Evolutionary conservation across 2,888 invertebrate genomes (phyloP).

Genomic region (Hedya salicella): DNA sequence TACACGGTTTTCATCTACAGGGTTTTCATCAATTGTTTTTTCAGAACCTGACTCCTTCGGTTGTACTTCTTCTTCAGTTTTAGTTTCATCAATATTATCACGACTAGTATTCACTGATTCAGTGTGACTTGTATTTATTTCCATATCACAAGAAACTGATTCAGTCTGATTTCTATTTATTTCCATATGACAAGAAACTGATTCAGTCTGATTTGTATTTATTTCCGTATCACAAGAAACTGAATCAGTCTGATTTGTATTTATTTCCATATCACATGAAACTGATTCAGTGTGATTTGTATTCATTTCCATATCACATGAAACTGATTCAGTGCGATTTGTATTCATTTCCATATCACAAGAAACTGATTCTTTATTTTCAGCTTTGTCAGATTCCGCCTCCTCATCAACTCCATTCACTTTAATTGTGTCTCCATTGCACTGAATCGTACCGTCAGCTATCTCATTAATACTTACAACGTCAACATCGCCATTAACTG

Average conservation of each 20-base stretch:
- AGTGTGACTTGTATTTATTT: no score
- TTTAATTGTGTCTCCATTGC: constrained; percentile 49
- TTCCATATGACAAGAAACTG: no score
- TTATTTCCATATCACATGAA: no score
- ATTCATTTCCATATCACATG: constrained; percentile 35
- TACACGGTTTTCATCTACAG: constrained; percentile 18
- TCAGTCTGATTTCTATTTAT: no score
- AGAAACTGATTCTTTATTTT: constrained; percentile 26
- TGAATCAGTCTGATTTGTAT: no score
- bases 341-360: constrained; percentile 33
- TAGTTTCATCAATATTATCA: constrained; percentile 43
- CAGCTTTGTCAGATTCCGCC: constrained; percentile 43
- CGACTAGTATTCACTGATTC: constrained; percentile 36
- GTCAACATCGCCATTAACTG: constrained; percentile 64
- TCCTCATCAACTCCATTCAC: constrained; percentile 45
- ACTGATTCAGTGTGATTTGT: constrained; percentile 37
- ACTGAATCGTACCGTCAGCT: constrained; percentile 43
- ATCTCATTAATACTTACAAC: constrained; percentile 56
- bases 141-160: no score
- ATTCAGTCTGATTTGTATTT: no score
- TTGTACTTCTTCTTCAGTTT: constrained; percentile 36
- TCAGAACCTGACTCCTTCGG: constrained; percentile 19
- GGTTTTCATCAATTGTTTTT: constrained; percentile 39
- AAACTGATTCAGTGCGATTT: constrained; percentile 37
- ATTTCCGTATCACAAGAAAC: no score